Evolutionary conservation across 2,113 vertebrate genomes (phyloP).

Genomic region (Semnornis frantzii): DNA sequence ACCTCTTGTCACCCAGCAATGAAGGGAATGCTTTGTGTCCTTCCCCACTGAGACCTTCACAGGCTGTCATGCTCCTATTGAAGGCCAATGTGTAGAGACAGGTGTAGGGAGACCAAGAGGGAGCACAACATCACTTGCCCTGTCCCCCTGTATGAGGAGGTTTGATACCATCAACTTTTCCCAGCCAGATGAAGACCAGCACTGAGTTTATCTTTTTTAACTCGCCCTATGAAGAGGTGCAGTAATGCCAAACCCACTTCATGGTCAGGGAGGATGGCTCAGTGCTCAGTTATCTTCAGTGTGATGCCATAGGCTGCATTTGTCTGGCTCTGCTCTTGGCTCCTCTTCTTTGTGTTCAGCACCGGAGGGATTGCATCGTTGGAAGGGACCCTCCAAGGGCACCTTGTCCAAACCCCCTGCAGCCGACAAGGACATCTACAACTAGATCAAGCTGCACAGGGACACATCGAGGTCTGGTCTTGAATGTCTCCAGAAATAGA

Average conservation of each 20-base stretch:
- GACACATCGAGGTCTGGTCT: too few relatives aligned
- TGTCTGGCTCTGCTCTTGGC: background rate
- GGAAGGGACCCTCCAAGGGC: too few relatives aligned
- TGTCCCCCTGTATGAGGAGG: background rate
- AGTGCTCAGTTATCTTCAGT: background rate
- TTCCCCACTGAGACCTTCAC: background rate
- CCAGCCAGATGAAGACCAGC: background rate
- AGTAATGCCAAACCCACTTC: background rate
- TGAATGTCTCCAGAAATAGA: too few relatives aligned
- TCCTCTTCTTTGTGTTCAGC: background rate
- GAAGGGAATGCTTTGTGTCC: background rate
- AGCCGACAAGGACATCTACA: too few relatives aligned
- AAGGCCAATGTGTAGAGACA: rapidly evolving
- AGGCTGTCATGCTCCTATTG: rapidly evolving
- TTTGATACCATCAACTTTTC: background rate
- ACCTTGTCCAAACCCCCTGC: too few relatives aligned
- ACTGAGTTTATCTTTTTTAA: background rate
- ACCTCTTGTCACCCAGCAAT: background rate
- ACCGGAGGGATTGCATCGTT: background rate
- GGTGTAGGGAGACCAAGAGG: background rate
- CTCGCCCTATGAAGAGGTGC: background rate
- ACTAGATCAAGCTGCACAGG: too few relatives aligned
- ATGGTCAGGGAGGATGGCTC: background rate
- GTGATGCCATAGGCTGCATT: background rate
- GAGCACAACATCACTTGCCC: background rate